Percentiles rank a stretch among this genome's conserved stretches.
These are phyloP conservation scores for Drosophila watanabei DNA, from an alignment of 1,140 invertebrate species.

Conservation along the genomic window DNA sequence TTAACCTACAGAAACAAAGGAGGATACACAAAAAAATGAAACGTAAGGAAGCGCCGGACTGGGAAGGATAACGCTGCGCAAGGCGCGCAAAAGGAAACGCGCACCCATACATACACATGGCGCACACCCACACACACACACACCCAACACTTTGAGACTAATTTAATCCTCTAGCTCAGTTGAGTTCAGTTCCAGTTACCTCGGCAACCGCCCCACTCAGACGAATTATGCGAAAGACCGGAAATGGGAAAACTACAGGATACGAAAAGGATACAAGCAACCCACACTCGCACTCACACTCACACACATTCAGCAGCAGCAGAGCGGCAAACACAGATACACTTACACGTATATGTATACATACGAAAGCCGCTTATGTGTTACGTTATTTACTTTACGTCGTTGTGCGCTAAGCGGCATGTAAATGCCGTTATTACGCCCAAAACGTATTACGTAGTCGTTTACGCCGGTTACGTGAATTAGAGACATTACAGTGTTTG, in stretches of 20 bases:
- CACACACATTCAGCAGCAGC: constrained; percentile 11
- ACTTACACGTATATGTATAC: constrained; percentile 31
- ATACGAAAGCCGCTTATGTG: constrained; percentile 51
- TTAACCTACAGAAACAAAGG: constrained; percentile 73
- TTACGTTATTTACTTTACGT: constrained; percentile 63
- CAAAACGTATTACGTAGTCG: constrained; percentile 55
- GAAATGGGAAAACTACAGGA: constrained; percentile 58
- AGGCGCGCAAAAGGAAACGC: constrained; percentile 48
- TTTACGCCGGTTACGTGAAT: constrained; percentile 67
- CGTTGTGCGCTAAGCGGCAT: constrained; percentile 35
- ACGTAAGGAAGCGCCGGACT: constrained; percentile 40
- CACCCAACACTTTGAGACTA: constrained; percentile 33
- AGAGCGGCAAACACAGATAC: constrained; percentile 13
- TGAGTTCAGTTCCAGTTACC: constrained; percentile 51
- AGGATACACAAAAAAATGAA: constrained; percentile 64
- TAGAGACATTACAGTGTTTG: constrained; percentile 26
- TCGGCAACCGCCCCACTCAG: constrained; percentile 42
- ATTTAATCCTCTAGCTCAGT: constrained; percentile 58
- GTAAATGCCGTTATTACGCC: constrained; percentile 56
- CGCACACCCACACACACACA: constrained; percentile 7
- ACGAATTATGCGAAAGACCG: constrained; percentile 55
- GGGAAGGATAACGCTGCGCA: constrained; percentile 51
- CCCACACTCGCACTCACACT: constrained; percentile 16
- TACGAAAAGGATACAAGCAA: constrained; percentile 32
- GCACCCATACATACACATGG: constrained; percentile 31